These are phyloP conservation scores for Trogon melanurus DNA, from an alignment of 2,113 vertebrate genomes.

Conservation along the genomic window DNA sequence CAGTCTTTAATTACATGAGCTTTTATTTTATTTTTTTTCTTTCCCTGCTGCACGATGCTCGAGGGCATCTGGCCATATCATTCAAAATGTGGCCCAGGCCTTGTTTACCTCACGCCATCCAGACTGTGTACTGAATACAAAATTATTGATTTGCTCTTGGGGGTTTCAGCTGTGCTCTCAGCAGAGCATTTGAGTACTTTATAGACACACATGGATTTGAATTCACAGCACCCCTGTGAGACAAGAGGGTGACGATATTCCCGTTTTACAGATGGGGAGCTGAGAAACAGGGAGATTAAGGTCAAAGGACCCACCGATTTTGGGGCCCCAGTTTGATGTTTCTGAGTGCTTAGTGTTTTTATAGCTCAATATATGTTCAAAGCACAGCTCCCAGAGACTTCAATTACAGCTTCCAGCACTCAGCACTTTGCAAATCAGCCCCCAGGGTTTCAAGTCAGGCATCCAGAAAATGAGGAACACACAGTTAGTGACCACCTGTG, in stretches of 20 bases:
- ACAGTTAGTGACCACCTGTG: conserved; percentile 71
- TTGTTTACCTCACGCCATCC: conserved; percentile 16
- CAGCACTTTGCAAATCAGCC: conserved; percentile 71
- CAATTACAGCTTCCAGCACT: conserved; percentile 66
- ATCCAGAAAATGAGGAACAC: conserved; percentile 72
- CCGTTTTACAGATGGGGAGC: conserved; percentile 27
- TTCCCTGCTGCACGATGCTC: background rate
- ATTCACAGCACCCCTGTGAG: conserved; percentile 10
- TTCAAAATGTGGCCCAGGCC: background rate
- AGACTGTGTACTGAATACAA: background rate
- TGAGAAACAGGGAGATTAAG: conserved; percentile 58
- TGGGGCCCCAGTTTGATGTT: conserved; percentile 35
- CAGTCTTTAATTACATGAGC: conserved; percentile 49
- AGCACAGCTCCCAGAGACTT: conserved; percentile 60
- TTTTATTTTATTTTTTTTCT: background rate
- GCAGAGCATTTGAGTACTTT: background rate
- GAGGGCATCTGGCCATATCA: conserved; percentile 25
- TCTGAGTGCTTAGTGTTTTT: conserved; percentile 48
- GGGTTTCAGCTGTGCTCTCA: background rate
- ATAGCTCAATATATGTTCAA: conserved; percentile 55
- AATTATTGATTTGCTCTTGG: conserved; percentile 9
- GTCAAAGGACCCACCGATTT: conserved; percentile 45
- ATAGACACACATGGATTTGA: background rate
- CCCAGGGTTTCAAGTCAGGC: conserved; percentile 66
- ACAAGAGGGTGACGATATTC: background rate